Evolutionary conservation across 2,797 vertebrate species (phyloP), one percentile per base, ranked within the genome.

Genomic region (Squalus acanthias): DNA sequence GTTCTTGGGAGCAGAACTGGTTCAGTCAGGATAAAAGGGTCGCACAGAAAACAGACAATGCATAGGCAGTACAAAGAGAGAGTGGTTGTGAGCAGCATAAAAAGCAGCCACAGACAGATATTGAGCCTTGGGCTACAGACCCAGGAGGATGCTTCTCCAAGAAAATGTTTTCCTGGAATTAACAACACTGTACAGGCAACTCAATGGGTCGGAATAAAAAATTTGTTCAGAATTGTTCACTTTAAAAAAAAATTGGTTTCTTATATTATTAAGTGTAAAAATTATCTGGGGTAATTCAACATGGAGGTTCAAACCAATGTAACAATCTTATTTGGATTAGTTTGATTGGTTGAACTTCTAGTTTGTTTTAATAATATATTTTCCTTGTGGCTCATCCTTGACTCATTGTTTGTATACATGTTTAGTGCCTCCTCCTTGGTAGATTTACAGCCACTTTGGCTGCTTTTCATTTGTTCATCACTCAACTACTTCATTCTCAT

Each of bases 381-480:
- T 60, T 33, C 29, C 22, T 60, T 60, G 13, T 13, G 3, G 26
- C 53, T 91, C 88, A 91, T 91, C 12, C 22, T 91, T 88, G 24
- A 53, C 46, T 85, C 82, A 26, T 9, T 26, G 50, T 15, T 50
- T 53, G 50, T 33, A 57, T 26, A 1, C 46, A 10, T 57, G 9
- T 57, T 85, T 22, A 26, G 22, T 88, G 85, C 26, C 22, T 12
- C 87, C 50, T 88, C 50, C 12, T 88, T 10, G 53, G 53, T 57
- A 53, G 87, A 88, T 88, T 91, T 91, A 60, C 26, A 12, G 17
- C 63, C 17, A 46, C 39, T 93, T 65, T 2, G 46, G 17, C 10
- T 82, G 17, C n/a, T 93, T 93, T 91, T 65, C 60, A 92, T 65
- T n/a, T 69, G 39, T 93, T 93, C 91, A 67, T 93, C 39, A 67